Conservation (phyloP, 2,113 vertebrate genomes). For the Noturus placidus region DNA sequence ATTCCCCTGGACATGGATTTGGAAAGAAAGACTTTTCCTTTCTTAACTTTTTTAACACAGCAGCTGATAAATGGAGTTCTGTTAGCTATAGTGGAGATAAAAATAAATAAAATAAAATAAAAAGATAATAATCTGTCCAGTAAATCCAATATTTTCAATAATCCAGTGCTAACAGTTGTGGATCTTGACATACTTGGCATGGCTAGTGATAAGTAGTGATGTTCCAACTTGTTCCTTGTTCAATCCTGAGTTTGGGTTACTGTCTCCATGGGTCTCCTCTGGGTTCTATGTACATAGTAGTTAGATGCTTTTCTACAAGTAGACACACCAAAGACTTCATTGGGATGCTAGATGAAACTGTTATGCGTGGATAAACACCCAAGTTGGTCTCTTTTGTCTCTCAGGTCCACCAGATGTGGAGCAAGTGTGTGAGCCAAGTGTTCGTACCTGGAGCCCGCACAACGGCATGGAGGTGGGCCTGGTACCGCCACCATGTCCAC, state of each 20-base stretch:
- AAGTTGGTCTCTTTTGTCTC: constrained; percentile 23
- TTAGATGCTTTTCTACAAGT: too few species aligned
- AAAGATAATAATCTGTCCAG: neutral
- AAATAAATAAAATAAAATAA: neutral
- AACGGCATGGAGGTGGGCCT: constrained; percentile 79
- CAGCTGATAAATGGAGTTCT: neutral
- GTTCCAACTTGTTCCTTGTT: neutral
- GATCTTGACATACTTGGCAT: neutral
- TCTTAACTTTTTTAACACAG: neutral
- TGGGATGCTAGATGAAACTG: neutral
- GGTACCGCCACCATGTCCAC: constrained; percentile 81
- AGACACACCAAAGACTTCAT: neutral
- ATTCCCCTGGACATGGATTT: constrained; percentile 19
- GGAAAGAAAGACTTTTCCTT: neutral
- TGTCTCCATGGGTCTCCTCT: neutral
- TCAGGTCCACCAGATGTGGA: constrained; percentile 97
- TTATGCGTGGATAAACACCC: neutral
- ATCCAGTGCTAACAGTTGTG: neutral
- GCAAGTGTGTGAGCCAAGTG: constrained; percentile 92
- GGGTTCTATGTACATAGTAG: neutral
- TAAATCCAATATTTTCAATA: neutral
- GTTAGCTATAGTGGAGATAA: neutral
- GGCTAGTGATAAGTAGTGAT: neutral
- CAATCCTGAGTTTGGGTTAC: neutral
- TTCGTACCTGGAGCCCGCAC: constrained; percentile 95